These are phyloP conservation scores for Amyelois transitella DNA, from an alignment of 1,140 invertebrate species.

Conservation along the genomic window DNA sequence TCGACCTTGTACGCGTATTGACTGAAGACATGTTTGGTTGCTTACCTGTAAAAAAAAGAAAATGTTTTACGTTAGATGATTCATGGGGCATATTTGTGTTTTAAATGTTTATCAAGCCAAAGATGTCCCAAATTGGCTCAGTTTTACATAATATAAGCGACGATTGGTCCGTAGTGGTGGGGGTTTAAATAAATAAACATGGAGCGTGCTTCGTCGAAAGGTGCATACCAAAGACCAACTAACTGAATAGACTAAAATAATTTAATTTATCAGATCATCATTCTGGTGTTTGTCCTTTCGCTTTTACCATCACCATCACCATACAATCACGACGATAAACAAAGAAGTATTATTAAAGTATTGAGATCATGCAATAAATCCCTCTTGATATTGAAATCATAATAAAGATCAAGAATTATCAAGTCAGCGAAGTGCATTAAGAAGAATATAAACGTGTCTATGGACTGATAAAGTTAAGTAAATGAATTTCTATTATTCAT, in stretches of 20 bases:
- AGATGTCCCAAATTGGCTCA: neutral
- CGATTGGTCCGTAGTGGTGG: neutral
- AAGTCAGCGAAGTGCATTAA: too few relatives aligned
- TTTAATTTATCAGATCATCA: too few relatives aligned
- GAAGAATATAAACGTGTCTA: too few relatives aligned
- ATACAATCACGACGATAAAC: too few relatives aligned
- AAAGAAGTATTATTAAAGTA: too few relatives aligned
- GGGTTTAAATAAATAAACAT: neutral
- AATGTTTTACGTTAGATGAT: conserved; percentile 24
- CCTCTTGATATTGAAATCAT: too few relatives aligned
- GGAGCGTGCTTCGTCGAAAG: neutral
- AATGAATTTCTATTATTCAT: too few relatives aligned
- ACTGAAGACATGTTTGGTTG: conserved; percentile 17
- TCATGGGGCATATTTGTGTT: conserved; percentile 14
- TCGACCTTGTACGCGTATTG: conserved; percentile 19
- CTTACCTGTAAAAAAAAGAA: conserved; percentile 46
- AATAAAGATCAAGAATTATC: too few relatives aligned
- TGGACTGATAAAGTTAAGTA: too few relatives aligned
- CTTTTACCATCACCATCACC: too few relatives aligned
- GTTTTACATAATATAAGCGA: neutral
- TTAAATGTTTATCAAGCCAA: conserved; percentile 3
- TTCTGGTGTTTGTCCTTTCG: too few relatives aligned
- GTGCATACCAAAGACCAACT: neutral
- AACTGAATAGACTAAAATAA: neutral
- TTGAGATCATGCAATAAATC: too few relatives aligned